Evolutionary conservation across 1,140 invertebrate genomes (phyloP).

Genomic region (Pseudomyrmex flavicornis): DNA sequence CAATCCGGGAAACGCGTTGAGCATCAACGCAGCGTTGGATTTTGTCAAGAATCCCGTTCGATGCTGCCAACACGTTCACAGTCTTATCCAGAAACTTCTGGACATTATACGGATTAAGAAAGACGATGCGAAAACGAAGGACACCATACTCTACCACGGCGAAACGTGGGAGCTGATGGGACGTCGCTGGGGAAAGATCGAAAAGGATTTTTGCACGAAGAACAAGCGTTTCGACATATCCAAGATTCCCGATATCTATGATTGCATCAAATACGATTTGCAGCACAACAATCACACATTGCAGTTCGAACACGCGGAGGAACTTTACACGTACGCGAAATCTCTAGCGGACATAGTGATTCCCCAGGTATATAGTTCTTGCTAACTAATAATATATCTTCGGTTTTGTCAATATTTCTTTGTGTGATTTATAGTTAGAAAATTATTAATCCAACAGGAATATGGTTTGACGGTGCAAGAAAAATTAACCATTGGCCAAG

Average conservation of each 20-base stretch:
- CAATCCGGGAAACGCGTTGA: constrained; percentile 95
- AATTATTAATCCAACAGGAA: constrained; percentile 87
- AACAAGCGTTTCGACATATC: constrained; percentile 98
- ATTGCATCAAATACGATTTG: constrained; percentile 99
- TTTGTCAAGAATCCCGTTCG: constrained; percentile 98
- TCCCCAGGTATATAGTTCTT: constrained; percentile 92
- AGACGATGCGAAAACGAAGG: constrained; percentile 95
- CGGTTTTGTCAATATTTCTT: not conserved
- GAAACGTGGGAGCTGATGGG: constrained; percentile 99
- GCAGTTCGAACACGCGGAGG: constrained; percentile 97
- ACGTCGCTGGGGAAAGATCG: constrained; percentile 98
- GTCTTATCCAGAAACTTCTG: constrained; percentile 94
- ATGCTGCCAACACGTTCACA: constrained; percentile 96
- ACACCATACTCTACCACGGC: constrained; percentile 97
- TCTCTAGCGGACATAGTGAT: constrained; percentile 99
- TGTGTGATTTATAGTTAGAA: not conserved
- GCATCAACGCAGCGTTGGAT: constrained; percentile 95
- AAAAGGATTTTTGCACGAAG: constrained; percentile 99
- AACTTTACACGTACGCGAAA: constrained; percentile 97
- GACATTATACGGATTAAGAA: constrained; percentile 94
- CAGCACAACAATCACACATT: constrained; percentile 99
- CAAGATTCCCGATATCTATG: constrained; percentile 99
- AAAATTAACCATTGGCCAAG: constrained; percentile 98
- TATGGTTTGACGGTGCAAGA: constrained; percentile 98
- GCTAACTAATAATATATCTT: not conserved